These are phyloP conservation scores for Pelecanus crispus DNA, from an alignment of 2,113 vertebrate species.

Conservation along the genomic window DNA sequence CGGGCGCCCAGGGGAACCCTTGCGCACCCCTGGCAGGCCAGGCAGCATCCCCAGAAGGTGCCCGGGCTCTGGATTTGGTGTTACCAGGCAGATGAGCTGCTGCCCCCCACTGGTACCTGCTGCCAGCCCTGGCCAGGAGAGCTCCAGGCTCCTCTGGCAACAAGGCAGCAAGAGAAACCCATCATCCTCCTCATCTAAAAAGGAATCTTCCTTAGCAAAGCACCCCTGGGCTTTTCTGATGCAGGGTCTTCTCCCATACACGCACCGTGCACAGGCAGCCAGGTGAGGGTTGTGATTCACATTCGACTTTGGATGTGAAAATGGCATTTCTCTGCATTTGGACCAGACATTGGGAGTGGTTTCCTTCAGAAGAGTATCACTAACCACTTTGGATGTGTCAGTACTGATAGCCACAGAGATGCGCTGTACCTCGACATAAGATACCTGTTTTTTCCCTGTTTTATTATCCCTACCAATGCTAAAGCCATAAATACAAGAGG, in stretches of 20 bases:
- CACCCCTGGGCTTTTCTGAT: not conserved
- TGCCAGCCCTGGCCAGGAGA: not conserved
- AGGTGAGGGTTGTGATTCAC: not conserved
- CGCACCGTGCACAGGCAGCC: not conserved
- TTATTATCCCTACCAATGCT: not conserved
- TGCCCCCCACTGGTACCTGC: not conserved
- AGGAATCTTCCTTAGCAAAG: not conserved
- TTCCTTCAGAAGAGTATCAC: not conserved
- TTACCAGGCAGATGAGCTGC: not conserved
- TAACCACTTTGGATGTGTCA: not conserved
- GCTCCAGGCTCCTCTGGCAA: not conserved
- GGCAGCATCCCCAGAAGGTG: not conserved
- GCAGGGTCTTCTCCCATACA: not conserved
- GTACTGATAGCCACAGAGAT: not conserved
- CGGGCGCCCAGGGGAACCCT: accelerated
- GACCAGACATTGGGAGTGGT: not conserved
- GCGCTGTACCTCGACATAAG: accelerated
- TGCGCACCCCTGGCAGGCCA: not conserved
- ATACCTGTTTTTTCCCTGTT: accelerated
- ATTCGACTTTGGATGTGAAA: not conserved
- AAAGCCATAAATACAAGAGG: not conserved
- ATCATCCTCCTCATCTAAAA: not conserved
- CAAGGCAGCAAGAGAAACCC: not conserved
- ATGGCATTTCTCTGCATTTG: not conserved
- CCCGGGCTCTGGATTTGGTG: not conserved